Evolutionary conservation across 2,888 invertebrate species (phyloP).

Genomic region (Eurytoma californica): DNA sequence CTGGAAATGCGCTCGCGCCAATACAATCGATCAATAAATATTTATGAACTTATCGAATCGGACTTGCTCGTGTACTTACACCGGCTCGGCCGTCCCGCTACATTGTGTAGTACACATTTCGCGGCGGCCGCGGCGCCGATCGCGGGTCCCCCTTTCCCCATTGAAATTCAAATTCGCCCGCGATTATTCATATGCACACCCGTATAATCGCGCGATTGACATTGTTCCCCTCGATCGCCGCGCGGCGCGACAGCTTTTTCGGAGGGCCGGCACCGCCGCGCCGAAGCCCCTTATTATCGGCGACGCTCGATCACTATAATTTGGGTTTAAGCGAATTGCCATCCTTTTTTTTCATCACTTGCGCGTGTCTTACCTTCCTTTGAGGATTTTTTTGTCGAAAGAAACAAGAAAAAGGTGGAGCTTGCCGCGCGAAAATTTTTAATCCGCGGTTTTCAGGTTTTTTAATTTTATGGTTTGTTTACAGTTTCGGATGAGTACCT

Average conservation of each 20-base stretch:
- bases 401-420: background rate
- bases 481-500: no score
- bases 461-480: no score
- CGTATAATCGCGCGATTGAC: slow-evolving; percentile 14
- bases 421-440: background rate
- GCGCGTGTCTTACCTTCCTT: no score
- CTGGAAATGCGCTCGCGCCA: slow-evolving; percentile 38
- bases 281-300: background rate
- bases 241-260: background rate
- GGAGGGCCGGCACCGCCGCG: background rate
- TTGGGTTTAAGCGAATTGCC: background rate
- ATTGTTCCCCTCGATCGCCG: slow-evolving; percentile 17
- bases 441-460: no score
- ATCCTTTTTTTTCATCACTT: no score
- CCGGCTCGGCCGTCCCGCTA: background rate
- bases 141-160: slow-evolving; percentile 27
- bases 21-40: slow-evolving; percentile 68
- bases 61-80: slow-evolving; percentile 1
- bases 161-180: slow-evolving; percentile 48
- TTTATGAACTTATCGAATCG: slow-evolving; percentile 64
- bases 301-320: background rate
- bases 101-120: slow-evolving; percentile 19
- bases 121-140: background rate
- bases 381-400: no score
- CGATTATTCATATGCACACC: background rate